A percentile compares a stretch with the other conserved stretches of the same genome.
These are phyloP conservation scores for Enteromius unitaeniatus DNA, from an alignment of 2,797 vertebrate species.

Conservation along the genomic window DNA sequence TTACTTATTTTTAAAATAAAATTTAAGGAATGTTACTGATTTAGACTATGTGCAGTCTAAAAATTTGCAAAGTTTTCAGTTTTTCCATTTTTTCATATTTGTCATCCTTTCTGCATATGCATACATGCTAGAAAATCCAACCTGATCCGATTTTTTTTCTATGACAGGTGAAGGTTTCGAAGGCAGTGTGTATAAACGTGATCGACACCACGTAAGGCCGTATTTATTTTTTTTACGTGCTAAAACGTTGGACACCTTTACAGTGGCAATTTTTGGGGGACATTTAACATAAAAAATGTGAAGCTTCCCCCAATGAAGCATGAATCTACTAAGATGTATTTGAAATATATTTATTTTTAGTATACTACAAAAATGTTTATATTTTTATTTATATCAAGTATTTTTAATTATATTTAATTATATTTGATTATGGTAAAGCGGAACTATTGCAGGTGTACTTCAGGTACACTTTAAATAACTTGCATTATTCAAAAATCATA, in stretches of 20 bases:
- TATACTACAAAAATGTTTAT: too few species aligned
- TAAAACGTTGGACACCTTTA: not conserved
- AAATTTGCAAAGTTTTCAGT: too few species aligned
- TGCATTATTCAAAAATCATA: not conserved
- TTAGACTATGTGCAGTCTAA: not conserved
- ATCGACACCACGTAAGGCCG: too few species aligned
- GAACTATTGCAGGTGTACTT: not conserved
- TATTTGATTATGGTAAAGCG: not conserved
- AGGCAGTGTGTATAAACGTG: too few species aligned
- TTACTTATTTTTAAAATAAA: constrained; percentile 9
- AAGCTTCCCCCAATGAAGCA: not conserved
- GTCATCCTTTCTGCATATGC: too few species aligned
- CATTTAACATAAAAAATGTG: not conserved
- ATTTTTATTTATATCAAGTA: too few species aligned
- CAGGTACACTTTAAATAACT: not conserved
- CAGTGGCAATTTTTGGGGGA: not conserved
- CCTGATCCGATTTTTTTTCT: too few species aligned
- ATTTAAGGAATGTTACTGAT: not conserved
- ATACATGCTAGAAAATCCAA: too few species aligned
- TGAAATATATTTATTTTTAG: not conserved
- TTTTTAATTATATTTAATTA: too few species aligned
- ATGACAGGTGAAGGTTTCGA: too few species aligned
- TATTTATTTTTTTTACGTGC: too few species aligned
- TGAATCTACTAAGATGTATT: not conserved
- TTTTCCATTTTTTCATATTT: too few species aligned